phyloP scores from a whole-genome alignment of 1,140 invertebrate genomes.

The Leptestheria dahalacensis region DNA sequence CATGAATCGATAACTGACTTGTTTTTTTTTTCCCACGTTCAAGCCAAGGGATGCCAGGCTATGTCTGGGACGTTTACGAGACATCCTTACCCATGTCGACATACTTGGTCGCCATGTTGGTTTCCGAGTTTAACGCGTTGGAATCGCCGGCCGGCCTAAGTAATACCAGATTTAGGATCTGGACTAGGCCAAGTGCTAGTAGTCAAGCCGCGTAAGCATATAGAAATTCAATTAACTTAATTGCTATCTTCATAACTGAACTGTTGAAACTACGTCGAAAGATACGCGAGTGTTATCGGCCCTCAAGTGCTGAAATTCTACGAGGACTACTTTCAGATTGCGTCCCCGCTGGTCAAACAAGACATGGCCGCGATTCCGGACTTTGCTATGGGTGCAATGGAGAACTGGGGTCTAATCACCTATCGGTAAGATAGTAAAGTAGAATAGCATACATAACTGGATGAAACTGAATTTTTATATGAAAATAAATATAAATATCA shows the following conservation, averaged over 20 bases:
- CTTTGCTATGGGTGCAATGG: conserved; percentile 73
- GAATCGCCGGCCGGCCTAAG: conserved; percentile 36
- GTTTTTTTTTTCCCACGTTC: not conserved
- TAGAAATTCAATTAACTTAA: too few relatives aligned
- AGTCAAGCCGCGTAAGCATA: conserved; percentile 32
- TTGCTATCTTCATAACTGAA: too few relatives aligned
- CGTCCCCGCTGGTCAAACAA: conserved; percentile 65
- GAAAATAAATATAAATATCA: too few relatives aligned
- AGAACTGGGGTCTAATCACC: conserved; percentile 77
- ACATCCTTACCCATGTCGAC: conserved; percentile 37
- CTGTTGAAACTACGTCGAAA: too few relatives aligned
- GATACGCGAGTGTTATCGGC: conserved; percentile 60
- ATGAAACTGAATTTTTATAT: too few relatives aligned
- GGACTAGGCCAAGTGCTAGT: conserved; percentile 18
- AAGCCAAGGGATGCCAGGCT: conserved; percentile 20
- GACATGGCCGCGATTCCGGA: conserved; percentile 84
- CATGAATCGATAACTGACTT: conserved; percentile 41
- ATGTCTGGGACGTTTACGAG: conserved; percentile 29
- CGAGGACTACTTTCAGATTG: conserved; percentile 71
- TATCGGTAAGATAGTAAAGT: conserved; percentile 47
- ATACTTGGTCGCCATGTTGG: conserved; percentile 39
- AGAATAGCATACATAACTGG: not conserved
- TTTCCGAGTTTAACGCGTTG: conserved; percentile 37
- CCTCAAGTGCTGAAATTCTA: conserved; percentile 63
- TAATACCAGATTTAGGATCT: conserved; percentile 11